phyloP scores from a whole-genome alignment of 2,888 invertebrate genomes.

The Meteorus cinctellus region DNA sequence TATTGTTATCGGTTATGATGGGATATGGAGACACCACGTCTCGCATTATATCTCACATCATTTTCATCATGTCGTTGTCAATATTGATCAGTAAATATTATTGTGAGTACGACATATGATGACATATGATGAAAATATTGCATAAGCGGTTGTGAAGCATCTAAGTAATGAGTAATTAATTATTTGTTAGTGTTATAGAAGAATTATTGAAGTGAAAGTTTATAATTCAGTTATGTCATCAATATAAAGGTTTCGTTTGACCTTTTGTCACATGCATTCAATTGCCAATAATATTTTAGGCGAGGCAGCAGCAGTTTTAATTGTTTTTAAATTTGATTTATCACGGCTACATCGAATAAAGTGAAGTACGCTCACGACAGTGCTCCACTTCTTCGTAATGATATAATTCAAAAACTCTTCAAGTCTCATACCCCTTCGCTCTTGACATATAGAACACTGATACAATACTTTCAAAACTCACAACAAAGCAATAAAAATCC shows the following conservation, averaged over 20 bases:
- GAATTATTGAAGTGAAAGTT: too few relatives aligned
- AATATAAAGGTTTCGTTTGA: background rate
- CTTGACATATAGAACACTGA: slow-evolving; percentile 56
- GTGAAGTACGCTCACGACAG: background rate
- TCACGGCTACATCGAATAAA: background rate
- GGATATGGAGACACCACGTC: too few relatives aligned
- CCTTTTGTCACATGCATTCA: background rate
- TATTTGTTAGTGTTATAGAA: background rate
- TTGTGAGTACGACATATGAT: too few relatives aligned
- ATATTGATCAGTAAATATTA: too few relatives aligned
- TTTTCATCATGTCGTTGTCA: too few relatives aligned
- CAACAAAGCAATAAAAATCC: slow-evolving; percentile 54
- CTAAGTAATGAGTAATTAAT: background rate
- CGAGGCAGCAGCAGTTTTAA: background rate
- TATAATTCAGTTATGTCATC: too few relatives aligned
- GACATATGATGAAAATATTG: background rate
- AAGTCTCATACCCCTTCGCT: slow-evolving; percentile 64
- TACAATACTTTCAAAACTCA: slow-evolving; percentile 46
- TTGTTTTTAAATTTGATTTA: slow-evolving; percentile 10
- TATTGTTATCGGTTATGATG: too few relatives aligned
- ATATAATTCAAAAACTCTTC: slow-evolving; percentile 63
- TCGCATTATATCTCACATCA: too few relatives aligned
- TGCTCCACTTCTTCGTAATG: slow-evolving; percentile 5
- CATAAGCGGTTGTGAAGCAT: background rate
- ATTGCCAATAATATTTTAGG: background rate